These are phyloP conservation scores for Daphoenositta chrysoptera DNA, from an alignment of 2,113 vertebrate genomes.

Conservation along the genomic window DNA sequence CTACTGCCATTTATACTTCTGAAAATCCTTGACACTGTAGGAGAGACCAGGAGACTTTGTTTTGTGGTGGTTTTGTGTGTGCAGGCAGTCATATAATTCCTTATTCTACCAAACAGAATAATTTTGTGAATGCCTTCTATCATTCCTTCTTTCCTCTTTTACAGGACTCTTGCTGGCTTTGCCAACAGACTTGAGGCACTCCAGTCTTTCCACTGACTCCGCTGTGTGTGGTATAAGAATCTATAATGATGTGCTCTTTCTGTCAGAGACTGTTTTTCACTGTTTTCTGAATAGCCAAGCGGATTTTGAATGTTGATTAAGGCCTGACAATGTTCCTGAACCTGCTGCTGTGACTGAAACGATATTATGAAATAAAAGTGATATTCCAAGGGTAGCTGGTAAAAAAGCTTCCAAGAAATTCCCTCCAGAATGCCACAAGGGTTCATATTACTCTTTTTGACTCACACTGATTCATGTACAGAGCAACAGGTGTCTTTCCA, in stretches of 20 bases:
- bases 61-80: background rate
- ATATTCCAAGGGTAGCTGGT: background rate
- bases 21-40: background rate
- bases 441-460: background rate
- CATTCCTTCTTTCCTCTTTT: background rate
- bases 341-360: background rate
- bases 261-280: background rate
- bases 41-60: background rate
- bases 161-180: background rate
- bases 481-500: background rate
- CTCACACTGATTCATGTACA: background rate
- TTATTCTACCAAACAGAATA: background rate
- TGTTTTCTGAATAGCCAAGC: background rate
- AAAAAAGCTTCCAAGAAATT: background rate
- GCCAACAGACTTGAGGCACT: background rate
- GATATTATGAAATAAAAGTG: background rate
- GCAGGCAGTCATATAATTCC: background rate
- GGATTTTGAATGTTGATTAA: background rate
- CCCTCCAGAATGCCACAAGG: background rate
- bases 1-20: background rate
- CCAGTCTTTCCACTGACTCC: background rate
- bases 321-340: background rate
- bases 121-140: background rate
- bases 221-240: background rate
- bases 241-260: background rate